Conservation (phyloP, 2,113 vertebrate species). For the Gallinago media region DNA sequence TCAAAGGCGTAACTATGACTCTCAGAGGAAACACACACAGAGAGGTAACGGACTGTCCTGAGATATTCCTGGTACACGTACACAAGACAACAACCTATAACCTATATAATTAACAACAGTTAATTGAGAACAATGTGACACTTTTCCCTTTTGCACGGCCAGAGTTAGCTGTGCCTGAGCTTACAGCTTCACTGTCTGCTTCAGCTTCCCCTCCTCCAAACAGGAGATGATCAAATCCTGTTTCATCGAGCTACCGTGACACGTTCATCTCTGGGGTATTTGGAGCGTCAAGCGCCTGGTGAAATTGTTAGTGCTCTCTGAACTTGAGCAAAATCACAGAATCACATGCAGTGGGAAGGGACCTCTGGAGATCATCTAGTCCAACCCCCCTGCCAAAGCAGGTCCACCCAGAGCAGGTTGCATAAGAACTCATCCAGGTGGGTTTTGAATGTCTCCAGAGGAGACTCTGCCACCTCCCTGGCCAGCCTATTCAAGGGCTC, state of each 20-base stretch:
- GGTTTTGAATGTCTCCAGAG: too few relatives aligned
- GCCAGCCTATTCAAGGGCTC: too few relatives aligned
- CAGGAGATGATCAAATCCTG: not conserved
- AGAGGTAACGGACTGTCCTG: not conserved
- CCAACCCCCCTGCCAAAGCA: too few relatives aligned
- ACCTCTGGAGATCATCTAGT: too few relatives aligned
- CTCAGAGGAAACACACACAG: not conserved
- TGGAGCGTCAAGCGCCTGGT: not conserved
- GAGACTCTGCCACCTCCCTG: too few relatives aligned
- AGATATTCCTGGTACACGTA: not conserved
- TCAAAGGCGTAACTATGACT: not conserved
- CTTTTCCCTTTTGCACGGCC: not conserved
- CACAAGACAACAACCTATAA: not conserved
- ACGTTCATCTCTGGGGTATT: not conserved
- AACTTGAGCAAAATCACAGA: not conserved
- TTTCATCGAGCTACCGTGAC: not conserved
- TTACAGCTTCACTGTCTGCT: not conserved
- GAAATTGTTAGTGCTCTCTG: not conserved
- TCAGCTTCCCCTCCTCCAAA: not conserved
- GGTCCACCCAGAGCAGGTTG: too few relatives aligned
- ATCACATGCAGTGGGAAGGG: too few relatives aligned
- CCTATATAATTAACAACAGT: not conserved
- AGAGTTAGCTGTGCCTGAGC: not conserved
- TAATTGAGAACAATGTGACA: not conserved
- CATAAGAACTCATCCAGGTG: too few relatives aligned